Base-by-base conservation (phyloP, 1,140 invertebrate species). In the Pseudomyrmex gracilis region DNA sequence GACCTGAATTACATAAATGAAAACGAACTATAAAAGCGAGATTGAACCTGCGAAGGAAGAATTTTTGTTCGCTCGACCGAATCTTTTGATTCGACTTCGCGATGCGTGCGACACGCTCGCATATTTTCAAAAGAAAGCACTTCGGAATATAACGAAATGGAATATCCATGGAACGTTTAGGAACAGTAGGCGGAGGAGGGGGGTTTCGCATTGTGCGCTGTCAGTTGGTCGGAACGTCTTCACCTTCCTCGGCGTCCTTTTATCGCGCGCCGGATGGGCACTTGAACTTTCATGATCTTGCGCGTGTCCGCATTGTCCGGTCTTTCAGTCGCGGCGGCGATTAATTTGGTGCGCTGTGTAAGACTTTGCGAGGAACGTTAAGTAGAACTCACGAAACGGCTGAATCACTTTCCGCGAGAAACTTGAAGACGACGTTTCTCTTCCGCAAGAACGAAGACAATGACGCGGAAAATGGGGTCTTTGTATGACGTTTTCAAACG, bases 281-380 rank as follows among this genome's bases (percentile, higher is more conserved):
- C 64, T 78, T 60, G 76, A 78, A 66, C 64, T 78, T 78, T 78
- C 76, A 78, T 71, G 76, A 80, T 43, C 76, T 80, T 80, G 53
- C 76, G 76, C 51, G 20, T 34, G 34, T 58, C 24, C 61, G 49
- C 64, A 80, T 80, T 70, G 76, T 68, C 76, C 66, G 66, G 43
- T 49, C 66, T 70, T 51, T 70, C 53, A 49, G 43, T 17, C 43
- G n/a, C 20, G 64, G 8, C 64, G 63, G 53, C 66, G 53, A 80
- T 70, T 80, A 80, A 80, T 80, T 80, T 64, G 43, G 60, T 20
- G 15, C 49, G 49, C 8, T 60, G 53, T 57, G 64, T 70, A 58
- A 80, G 53, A 53, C 15, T 15, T 53, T 1, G 43, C 34, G 10
- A 45, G 51, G 34, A 43, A 34, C 43, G 76, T 80, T 80, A 80